Conservation (phyloP, 2,113 vertebrate genomes). For the Chitala chitala region DNA sequence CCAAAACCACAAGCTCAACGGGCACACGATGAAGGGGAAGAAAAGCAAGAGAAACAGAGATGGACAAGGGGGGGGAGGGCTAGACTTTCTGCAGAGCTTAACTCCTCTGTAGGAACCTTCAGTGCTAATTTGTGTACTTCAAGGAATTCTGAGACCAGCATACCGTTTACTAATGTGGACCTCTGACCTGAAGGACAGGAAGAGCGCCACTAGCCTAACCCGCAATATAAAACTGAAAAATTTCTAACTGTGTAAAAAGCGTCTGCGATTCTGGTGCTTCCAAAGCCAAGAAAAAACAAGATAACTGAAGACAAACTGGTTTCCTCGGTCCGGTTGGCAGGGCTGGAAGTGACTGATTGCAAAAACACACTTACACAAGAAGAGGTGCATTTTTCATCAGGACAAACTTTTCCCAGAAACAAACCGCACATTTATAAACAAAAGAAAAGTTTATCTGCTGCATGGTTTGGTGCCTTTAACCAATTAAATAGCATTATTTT, state of each 20-base stretch:
- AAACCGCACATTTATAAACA: conserved; percentile 20
- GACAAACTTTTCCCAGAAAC: conserved; percentile 15
- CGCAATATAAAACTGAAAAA: background rate
- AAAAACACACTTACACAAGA: conserved; percentile 13
- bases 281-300: background rate
- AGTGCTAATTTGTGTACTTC: background rate
- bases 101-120: background rate
- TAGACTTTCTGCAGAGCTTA: too few relatives aligned
- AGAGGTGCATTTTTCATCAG: conserved; percentile 8
- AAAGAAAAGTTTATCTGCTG: conserved; percentile 9
- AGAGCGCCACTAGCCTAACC: background rate
- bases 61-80: too few relatives aligned
- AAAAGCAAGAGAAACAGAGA: too few relatives aligned
- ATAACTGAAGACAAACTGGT: background rate
- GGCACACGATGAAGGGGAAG: background rate
- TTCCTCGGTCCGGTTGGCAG: conserved; percentile 5
- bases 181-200: background rate
- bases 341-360: background rate
- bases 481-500: background rate
- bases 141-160: background rate
- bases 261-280: background rate
- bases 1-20: too few relatives aligned
- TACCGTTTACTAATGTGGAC: background rate
- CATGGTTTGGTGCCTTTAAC: conserved; percentile 3
- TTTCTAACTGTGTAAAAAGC: background rate